Base-by-base conservation (phyloP, 2,113 vertebrate species). In the Anolis sagrei region DNA sequence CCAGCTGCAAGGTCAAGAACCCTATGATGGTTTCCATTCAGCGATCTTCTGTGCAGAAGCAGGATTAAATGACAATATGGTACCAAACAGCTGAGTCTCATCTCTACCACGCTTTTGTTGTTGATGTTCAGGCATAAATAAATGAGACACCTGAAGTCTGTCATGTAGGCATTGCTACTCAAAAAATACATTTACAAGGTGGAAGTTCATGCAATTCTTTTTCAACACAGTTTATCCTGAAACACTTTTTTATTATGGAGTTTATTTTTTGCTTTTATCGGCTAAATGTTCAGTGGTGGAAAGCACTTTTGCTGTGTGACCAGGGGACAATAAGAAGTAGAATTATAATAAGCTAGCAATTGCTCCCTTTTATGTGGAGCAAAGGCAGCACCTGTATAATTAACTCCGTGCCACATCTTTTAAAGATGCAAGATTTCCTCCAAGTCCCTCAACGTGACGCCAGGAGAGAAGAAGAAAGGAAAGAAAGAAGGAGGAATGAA, bases 51-150 rank as follows among this genome's bases (percentile, higher is more conserved):
- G 78, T 14, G 32, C 58, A 11, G 23, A 81, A 76, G 51, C 39
- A 48, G 84, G 66, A 21, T 73, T 86, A 90, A 61, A 90, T 61
- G 85, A 88, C 61, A 82, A 0, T 39, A 4, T 34, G 51, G 27
- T 84, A 85, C 48, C 81, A 89, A 86, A 6, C 58, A 91, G 89
- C 68, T 89, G 88, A 76, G 90, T 84, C 88, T 68, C 44, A 21
- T 86, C 85, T 84, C 89, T 79, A 29, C 34, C 68, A 82, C 62
- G 51, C 74, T 89, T 90, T 89, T 77, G 82, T 2, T 5, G 82
- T 78, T 88, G 79, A 72, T 82, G 82, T 64, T 87, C 76, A 66
- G 87, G 86, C 82, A 87, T 75, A 76, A 85, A 85, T 25, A 88
- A 90, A 21, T 72, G 89, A 44, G 48, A 19, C 34, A 49, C n/a